phyloP scores from a whole-genome alignment of 2,888 invertebrate species.

The Leucozona laternaria region DNA sequence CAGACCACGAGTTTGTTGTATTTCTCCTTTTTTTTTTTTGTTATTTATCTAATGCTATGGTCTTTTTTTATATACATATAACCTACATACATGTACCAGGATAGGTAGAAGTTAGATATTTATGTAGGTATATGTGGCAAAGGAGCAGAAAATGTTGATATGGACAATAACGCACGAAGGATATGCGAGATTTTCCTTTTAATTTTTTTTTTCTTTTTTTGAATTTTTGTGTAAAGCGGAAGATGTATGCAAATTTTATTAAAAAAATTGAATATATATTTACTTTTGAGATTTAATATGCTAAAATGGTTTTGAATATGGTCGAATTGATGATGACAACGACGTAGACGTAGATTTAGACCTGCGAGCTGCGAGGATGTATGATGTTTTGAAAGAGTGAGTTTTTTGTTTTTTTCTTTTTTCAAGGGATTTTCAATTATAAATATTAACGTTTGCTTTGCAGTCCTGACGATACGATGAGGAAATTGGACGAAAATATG shows the following conservation, averaged over 20 bases:
- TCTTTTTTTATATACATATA: too few relatives aligned
- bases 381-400: not conserved
- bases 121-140: not conserved
- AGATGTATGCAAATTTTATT: conserved; percentile 67
- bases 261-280: conserved; percentile 62
- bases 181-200: conserved; percentile 48
- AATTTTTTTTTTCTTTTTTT: conserved; percentile 1
- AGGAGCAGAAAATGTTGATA: conserved; percentile 36
- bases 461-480: not conserved
- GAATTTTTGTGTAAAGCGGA: conserved; percentile 17
- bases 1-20: conserved; percentile 11
- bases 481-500: not conserved
- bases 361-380: not conserved
- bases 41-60: not conserved
- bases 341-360: not conserved
- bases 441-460: not conserved
- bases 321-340: conserved; percentile 53
- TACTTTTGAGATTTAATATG: conserved; percentile 71
- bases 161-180: conserved; percentile 62
- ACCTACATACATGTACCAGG: not conserved
- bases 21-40: not conserved
- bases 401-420: not conserved
- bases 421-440: not conserved
- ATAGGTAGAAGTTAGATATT: not conserved
- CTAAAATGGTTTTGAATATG: conserved; percentile 57